Conservation (phyloP, 2,113 vertebrate genomes). For the Mystacornis crossleyi region DNA sequence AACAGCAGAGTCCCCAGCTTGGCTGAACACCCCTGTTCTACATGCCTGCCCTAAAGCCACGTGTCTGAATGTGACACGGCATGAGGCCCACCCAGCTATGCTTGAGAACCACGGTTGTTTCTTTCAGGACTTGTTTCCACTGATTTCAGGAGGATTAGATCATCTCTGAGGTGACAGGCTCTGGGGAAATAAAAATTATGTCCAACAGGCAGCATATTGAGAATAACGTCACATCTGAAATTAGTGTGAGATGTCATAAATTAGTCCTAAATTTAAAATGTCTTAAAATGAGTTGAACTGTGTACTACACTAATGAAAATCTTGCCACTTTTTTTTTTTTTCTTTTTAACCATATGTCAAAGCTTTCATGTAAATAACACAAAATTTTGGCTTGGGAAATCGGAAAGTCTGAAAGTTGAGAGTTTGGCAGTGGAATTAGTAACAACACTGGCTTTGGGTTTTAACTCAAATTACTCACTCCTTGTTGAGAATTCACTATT, state of each 20-base stretch:
- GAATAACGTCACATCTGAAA: not conserved
- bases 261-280: not conserved
- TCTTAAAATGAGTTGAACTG: not conserved
- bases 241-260: not conserved
- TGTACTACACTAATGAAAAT: not conserved
- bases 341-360: not conserved
- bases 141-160: not conserved
- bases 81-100: not conserved
- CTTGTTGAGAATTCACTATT: not conserved
- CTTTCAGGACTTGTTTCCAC: not conserved
- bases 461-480: not conserved
- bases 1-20: not conserved
- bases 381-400: not conserved
- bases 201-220: not conserved
- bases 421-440: not conserved
- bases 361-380: not conserved
- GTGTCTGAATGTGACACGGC: not conserved
- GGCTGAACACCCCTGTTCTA: not conserved
- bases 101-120: not conserved
- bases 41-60: rapidly evolving
- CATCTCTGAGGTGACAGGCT: not conserved
- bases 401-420: not conserved
- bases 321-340: not conserved
- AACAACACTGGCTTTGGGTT: not conserved
- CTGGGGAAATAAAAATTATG: not conserved